phyloP scores from a whole-genome alignment of 2,113 vertebrate genomes.

The Pogona vitticeps region DNA sequence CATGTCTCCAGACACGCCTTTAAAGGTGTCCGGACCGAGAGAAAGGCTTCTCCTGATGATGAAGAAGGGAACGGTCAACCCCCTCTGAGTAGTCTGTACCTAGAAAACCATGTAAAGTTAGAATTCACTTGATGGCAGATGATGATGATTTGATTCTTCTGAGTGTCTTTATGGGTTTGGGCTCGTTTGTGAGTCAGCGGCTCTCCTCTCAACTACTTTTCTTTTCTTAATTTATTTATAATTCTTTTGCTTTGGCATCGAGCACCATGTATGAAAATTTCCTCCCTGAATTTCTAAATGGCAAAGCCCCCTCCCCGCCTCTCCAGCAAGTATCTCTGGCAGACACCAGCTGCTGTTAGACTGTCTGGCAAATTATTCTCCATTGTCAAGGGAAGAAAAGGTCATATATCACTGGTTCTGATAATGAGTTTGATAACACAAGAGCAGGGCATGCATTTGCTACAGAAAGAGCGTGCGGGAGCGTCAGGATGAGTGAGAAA shows the following conservation, averaged over 20 bases:
- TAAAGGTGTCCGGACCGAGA: too few relatives aligned
- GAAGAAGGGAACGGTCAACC: too few relatives aligned
- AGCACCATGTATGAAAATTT: neutral
- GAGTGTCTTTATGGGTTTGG: neutral
- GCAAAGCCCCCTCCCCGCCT: neutral
- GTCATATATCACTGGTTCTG: constrained; percentile 11
- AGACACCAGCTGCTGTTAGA: neutral
- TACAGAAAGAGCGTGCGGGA: neutral
- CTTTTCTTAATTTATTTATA: too few relatives aligned
- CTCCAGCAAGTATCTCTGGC: neutral
- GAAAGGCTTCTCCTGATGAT: too few relatives aligned
- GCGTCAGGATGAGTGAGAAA: neutral
- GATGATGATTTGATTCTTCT: neutral
- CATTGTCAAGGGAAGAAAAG: constrained; percentile 14
- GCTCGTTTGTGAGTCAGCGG: too few relatives aligned
- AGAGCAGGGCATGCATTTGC: neutral
- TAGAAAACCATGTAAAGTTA: too few relatives aligned
- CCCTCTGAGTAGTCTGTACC: too few relatives aligned
- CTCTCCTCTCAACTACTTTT: too few relatives aligned
- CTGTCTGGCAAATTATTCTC: constrained; percentile 12
- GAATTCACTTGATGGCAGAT: too few relatives aligned
- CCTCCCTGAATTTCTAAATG: neutral
- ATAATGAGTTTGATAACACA: constrained; percentile 20
- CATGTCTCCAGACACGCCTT: too few relatives aligned
- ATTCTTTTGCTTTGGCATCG: neutral